phyloP scores from a whole-genome alignment of 2,797 vertebrate species.

The Orientallactaga sibirica region DNA sequence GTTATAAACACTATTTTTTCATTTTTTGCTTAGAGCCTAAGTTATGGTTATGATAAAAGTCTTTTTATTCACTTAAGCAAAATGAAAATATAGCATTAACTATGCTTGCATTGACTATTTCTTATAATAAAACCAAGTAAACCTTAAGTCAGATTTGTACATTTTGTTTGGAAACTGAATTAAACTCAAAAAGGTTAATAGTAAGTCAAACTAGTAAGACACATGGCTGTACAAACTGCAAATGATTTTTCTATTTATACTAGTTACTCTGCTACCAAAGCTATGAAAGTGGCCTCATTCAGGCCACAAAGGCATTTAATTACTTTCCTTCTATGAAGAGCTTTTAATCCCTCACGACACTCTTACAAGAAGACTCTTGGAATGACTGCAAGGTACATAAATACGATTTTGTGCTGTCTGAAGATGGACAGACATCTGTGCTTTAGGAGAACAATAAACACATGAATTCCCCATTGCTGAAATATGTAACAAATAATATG shows the following conservation, averaged over 20 bases:
- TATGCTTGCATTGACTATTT: neutral
- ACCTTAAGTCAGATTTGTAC: neutral
- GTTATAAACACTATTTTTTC: neutral
- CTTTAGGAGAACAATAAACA: neutral
- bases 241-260: slow-evolving; percentile 5
- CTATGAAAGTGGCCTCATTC: neutral
- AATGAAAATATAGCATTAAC: slow-evolving; percentile 7
- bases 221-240: neutral
- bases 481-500: neutral
- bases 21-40: neutral
- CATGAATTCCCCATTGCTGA: neutral
- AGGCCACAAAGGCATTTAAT: neutral
- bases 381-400: neutral
- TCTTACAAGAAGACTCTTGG: neutral
- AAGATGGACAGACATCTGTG: neutral
- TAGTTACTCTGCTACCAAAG: slow-evolving; percentile 14
- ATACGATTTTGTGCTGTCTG: neutral
- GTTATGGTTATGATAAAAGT: neutral
- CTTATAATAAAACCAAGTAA: neutral
- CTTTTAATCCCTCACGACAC: neutral
- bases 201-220: neutral
- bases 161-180: neutral
- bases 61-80: neutral
- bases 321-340: slow-evolving; percentile 19
- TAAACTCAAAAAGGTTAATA: neutral